Percentiles rank a stretch among this genome's conserved stretches.
Evolutionary conservation across 2,797 vertebrate genomes (phyloP).

Genomic region (Cyclopterus lumpus): DNA sequence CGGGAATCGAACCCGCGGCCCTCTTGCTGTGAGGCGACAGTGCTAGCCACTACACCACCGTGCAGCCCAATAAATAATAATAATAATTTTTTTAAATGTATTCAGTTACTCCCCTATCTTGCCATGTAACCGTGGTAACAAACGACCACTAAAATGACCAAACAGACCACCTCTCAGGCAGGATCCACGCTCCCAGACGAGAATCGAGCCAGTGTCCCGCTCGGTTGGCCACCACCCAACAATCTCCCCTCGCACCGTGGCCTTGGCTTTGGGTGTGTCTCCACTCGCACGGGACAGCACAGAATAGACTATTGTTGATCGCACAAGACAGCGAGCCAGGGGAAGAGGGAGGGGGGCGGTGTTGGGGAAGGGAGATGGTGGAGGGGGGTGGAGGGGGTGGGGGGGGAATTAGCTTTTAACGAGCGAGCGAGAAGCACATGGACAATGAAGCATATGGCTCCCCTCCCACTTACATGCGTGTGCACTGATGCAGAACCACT

Average conservation of each 20-base stretch:
- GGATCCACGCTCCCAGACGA: slow-evolving; percentile 69
- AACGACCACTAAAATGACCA: slow-evolving; percentile 23
- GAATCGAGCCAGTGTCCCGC: slow-evolving; percentile 78
- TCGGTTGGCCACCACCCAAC: slow-evolving; percentile 65
- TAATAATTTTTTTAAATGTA: too few species aligned
- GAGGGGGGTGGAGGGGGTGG: slow-evolving; percentile 20
- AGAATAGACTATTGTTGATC: slow-evolving; percentile 85
- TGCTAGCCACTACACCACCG: too few species aligned
- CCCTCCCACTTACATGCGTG: slow-evolving; percentile 35
- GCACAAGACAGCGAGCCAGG: slow-evolving; percentile 71
- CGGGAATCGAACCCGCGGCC: too few species aligned
- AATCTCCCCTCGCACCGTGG: slow-evolving; percentile 70
- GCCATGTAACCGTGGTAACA: neutral
- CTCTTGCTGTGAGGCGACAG: too few species aligned
- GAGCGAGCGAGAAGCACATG: slow-evolving; percentile 41
- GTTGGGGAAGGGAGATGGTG: slow-evolving; percentile 31
- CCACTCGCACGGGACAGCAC: slow-evolving; percentile 76
- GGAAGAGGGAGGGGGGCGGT: slow-evolving; percentile 45
- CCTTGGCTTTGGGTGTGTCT: slow-evolving; percentile 80
- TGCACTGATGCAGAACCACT: slow-evolving; percentile 19
- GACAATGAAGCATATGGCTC: slow-evolving; percentile 50
- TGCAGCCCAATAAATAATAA: too few species aligned
- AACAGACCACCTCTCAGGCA: slow-evolving; percentile 48
- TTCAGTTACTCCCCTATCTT: neutral
- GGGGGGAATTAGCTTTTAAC: slow-evolving; percentile 61